Conservation (phyloP, 92 coral and sea anemone genomes). For the Bergia puertoricense region DNA sequence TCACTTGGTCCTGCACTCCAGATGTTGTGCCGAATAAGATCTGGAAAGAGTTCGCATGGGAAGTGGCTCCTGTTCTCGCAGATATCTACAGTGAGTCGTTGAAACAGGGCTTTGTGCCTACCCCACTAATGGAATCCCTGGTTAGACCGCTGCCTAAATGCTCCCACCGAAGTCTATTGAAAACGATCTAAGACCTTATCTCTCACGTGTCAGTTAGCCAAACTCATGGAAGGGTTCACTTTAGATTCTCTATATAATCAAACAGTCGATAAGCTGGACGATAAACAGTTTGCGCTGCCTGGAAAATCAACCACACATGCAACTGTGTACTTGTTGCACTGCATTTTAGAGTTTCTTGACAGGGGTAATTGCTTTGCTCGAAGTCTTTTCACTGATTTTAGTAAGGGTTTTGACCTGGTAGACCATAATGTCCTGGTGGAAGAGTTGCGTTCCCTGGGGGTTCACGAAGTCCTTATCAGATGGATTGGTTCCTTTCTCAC, state of each 20-base stretch:
- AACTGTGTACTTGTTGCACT: neutral
- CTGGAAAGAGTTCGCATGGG: slow-evolving; percentile 34
- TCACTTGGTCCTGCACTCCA: too few species aligned
- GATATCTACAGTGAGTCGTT: slow-evolving; percentile 24
- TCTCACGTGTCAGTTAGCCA: slow-evolving; percentile 38
- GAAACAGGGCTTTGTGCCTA: slow-evolving; percentile 21
- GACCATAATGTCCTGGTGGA: slow-evolving; percentile 21
- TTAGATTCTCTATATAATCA: neutral
- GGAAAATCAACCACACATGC: slow-evolving; percentile 3
- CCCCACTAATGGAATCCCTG: slow-evolving; percentile 18
- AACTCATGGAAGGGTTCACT: slow-evolving; percentile 47
- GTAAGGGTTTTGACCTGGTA: slow-evolving; percentile 33
- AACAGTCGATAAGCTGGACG: slow-evolving; percentile 16
- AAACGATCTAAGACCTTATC: slow-evolving; percentile 24
- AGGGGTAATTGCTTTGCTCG: neutral
- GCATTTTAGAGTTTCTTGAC: neutral
- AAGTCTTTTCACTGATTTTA: slow-evolving; percentile 15
- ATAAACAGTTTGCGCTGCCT: slow-evolving; percentile 25
- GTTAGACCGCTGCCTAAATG: slow-evolving; percentile 41
- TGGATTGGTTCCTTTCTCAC: slow-evolving; percentile 19
- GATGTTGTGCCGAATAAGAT: neutral
- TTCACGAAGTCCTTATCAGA: slow-evolving; percentile 10
- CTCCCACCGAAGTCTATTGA: slow-evolving; percentile 32
- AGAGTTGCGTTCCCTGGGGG: neutral
- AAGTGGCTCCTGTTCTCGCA: slow-evolving; percentile 7